phyloP scores from a whole-genome alignment of 2,797 vertebrate genomes.

The Esox lucius region DNA sequence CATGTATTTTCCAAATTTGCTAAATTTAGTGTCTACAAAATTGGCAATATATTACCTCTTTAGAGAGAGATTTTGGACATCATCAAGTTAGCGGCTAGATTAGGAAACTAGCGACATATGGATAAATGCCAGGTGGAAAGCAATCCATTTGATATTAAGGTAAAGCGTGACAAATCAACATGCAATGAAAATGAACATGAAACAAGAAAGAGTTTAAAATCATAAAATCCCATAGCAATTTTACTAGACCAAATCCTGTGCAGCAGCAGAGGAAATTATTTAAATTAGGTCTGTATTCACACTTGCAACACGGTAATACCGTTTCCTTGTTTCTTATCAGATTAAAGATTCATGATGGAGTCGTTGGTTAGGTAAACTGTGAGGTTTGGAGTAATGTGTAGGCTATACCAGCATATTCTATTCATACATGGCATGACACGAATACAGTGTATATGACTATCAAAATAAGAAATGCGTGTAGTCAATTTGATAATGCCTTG shows the following conservation, averaged over 20 bases:
- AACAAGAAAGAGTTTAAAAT: not conserved
- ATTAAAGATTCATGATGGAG: not conserved
- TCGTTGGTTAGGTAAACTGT: not conserved
- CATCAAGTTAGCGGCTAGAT: not conserved
- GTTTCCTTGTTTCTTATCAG: not conserved
- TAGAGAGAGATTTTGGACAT: not conserved
- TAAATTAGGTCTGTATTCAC: not conserved
- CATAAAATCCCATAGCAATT: not conserved
- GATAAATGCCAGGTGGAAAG: not conserved
- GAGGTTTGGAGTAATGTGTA: conserved; percentile 4
- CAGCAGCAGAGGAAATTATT: not conserved
- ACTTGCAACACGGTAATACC: no score
- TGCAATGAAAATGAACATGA: not conserved
- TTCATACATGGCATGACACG: conserved; percentile 38
- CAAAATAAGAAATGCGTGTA: conserved; percentile 50
- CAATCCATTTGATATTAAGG: not conserved
- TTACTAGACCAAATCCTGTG: not conserved
- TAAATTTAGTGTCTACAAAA: not conserved
- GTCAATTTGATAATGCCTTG: conserved; percentile 67
- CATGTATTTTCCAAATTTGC: not conserved
- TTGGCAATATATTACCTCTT: not conserved
- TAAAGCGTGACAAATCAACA: not conserved
- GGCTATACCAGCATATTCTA: conserved; percentile 36
- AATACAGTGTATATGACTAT: conserved; percentile 33
- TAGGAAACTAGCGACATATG: not conserved